A percentile compares a stretch with the other conserved stretches of the same genome.
Evolutionary conservation across 2,888 invertebrate species (phyloP).

Genomic region (Drosophila mulleri): DNA sequence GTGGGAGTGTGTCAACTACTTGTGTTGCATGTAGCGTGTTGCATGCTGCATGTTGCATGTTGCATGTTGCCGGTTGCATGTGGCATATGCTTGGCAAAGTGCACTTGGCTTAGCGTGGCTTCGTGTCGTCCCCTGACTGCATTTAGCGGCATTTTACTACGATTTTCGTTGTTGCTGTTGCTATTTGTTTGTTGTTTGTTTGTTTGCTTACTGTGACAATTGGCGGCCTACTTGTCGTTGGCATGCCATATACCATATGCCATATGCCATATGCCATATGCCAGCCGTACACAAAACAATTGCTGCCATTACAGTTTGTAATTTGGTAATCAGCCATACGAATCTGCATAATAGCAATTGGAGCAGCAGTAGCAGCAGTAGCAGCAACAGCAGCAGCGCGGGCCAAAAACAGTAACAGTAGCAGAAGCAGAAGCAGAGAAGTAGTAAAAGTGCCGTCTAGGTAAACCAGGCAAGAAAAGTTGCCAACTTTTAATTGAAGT

Average conservation of each 20-base stretch:
- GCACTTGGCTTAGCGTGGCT: slow-evolving; percentile 39
- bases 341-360: slow-evolving; percentile 82
- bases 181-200: slow-evolving; percentile 22
- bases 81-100: slow-evolving; percentile 25
- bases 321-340: slow-evolving; percentile 79
- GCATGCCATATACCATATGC: slow-evolving; percentile 65
- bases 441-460: slow-evolving; percentile 60
- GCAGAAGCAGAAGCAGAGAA: slow-evolving; percentile 29
- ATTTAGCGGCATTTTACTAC: slow-evolving; percentile 36
- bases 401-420: slow-evolving; percentile 3
- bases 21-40: slow-evolving; percentile 4
- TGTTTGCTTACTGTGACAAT: slow-evolving; percentile 60
- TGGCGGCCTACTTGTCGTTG: slow-evolving; percentile 62
- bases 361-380: slow-evolving; percentile 41
- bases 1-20: slow-evolving; percentile 25
- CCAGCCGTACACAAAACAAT: slow-evolving; percentile 66
- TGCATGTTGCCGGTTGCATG: slow-evolving; percentile 34
- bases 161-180: background rate
- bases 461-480: slow-evolving; percentile 81
- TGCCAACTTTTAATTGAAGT: slow-evolving; percentile 83
- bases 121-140: slow-evolving; percentile 24
- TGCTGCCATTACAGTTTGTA: slow-evolving; percentile 80
- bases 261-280: slow-evolving; percentile 71
- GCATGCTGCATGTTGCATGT: background rate
- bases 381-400: slow-evolving; percentile 37